phyloP scores from a whole-genome alignment of 2,888 invertebrate genomes.

The Ochropacha duplaris region DNA sequence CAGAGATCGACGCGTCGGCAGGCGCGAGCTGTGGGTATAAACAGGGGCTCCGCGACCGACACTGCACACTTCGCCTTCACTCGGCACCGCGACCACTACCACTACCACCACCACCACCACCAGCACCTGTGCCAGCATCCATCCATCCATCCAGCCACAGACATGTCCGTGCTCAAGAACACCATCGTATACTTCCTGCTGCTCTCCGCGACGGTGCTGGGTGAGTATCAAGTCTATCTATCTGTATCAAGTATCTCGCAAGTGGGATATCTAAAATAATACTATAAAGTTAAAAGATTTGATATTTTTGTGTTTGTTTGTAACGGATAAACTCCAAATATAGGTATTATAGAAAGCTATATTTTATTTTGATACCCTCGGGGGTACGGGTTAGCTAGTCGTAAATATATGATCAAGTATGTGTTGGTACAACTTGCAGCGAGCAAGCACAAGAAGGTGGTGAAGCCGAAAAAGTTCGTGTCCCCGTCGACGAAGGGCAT shows the following conservation, averaged over 20 bases:
- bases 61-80: neutral
- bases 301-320: too few relatives aligned
- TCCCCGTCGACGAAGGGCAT: constrained; percentile 67
- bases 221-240: too few relatives aligned
- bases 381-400: too few relatives aligned
- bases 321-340: too few relatives aligned
- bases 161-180: constrained; percentile 44
- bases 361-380: too few relatives aligned
- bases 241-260: too few relatives aligned
- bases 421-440: constrained; percentile 8
- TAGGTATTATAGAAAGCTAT: too few relatives aligned
- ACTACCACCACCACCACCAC: neutral
- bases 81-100: neutral
- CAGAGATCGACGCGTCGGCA: neutral
- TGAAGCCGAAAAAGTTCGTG: constrained; percentile 68
- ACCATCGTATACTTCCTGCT: constrained; percentile 55
- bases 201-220: constrained; percentile 51
- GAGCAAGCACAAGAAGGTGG: constrained; percentile 70
- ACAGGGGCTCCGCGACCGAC: neutral
- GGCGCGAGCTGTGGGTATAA: neutral
- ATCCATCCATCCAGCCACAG: neutral
- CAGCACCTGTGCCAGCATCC: too few relatives aligned
- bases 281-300: too few relatives aligned
- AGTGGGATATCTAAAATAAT: too few relatives aligned
- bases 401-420: too few relatives aligned